Percentiles rank a stretch among this genome's conserved stretches.
Conservation (phyloP, 2,888 invertebrate genomes). For the Petrolisthes cinctipes region DNA sequence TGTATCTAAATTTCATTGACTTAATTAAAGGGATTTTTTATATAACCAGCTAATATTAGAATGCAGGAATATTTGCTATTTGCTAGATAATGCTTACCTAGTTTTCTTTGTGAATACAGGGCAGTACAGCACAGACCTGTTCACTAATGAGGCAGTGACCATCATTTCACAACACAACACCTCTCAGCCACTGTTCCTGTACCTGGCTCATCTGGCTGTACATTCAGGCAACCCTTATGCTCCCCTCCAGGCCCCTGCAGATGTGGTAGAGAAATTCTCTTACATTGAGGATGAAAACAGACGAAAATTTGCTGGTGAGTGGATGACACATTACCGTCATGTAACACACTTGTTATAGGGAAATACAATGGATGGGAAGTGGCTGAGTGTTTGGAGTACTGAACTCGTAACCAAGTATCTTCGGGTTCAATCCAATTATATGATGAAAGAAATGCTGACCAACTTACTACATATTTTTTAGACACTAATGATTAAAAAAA, state of each 20-base stretch:
- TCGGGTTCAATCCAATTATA: too few relatives aligned
- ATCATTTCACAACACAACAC: conserved; percentile 80
- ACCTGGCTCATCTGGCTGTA: conserved; percentile 88
- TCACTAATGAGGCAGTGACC: conserved; percentile 81
- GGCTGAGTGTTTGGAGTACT: too few relatives aligned
- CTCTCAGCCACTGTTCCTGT: conserved; percentile 83
- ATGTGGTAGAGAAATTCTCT: conserved; percentile 77
- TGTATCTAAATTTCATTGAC: too few relatives aligned
- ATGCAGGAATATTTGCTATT: too few relatives aligned
- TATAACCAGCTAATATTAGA: too few relatives aligned
- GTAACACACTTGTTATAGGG: too few relatives aligned
- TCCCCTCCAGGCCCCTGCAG: conserved; percentile 84
- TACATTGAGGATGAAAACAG: conserved; percentile 76
- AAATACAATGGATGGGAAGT: too few relatives aligned
- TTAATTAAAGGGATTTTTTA: too few relatives aligned
- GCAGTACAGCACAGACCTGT: conserved; percentile 86
- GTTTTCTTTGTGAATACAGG: conserved; percentile 38
- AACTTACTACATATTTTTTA: too few relatives aligned
- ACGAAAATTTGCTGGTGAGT: conserved; percentile 74
- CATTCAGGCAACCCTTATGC: conserved; percentile 89
- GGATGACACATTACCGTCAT: neutral
- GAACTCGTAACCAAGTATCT: too few relatives aligned
- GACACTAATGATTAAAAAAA: too few relatives aligned
- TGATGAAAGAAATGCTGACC: too few relatives aligned
- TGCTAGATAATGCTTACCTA: neutral